Evolutionary conservation across 2,113 vertebrate genomes (phyloP).

Genomic region (Megaceryle torquata): DNA sequence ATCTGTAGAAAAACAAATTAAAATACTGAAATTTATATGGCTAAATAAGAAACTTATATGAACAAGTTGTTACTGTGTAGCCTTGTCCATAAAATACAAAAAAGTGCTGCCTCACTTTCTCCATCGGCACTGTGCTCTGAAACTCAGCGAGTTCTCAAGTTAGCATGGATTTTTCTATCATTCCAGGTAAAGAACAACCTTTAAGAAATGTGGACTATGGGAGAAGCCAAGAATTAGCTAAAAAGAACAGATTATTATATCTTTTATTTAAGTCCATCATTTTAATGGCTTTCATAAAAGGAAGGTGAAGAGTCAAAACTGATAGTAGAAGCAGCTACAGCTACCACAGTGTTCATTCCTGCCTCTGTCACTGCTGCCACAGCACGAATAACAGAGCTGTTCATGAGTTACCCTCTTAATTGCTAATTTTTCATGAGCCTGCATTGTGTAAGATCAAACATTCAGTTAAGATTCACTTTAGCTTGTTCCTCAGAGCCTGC

Average conservation of each 20-base stretch:
- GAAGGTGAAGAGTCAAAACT: neutral
- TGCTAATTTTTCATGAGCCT: neutral
- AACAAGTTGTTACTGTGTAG: neutral
- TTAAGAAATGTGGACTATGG: neutral
- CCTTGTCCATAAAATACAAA: conserved; percentile 30
- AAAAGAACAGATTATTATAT: neutral
- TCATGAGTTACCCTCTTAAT: neutral
- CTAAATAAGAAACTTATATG: conserved; percentile 16
- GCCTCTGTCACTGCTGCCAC: neutral
- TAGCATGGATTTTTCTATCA: neutral
- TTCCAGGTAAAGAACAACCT: neutral
- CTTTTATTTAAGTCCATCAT: neutral
- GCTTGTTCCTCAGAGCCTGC: neutral
- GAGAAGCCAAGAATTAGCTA: neutral
- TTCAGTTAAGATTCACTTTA: neutral
- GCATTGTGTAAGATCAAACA: neutral
- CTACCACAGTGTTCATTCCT: neutral
- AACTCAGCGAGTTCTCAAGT: neutral
- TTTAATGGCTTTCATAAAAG: neutral
- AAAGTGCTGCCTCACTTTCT: neutral
- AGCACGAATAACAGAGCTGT: neutral
- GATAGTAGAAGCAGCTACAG: neutral
- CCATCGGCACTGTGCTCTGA: neutral
- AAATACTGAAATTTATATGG: conserved; percentile 28
- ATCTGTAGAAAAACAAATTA: conserved; percentile 41